A percentile compares a stretch with the other conserved stretches of the same genome.
Evolutionary conservation across 2,888 invertebrate genomes (phyloP).

Genomic region (Caenorhabditis zanzibari): DNA sequence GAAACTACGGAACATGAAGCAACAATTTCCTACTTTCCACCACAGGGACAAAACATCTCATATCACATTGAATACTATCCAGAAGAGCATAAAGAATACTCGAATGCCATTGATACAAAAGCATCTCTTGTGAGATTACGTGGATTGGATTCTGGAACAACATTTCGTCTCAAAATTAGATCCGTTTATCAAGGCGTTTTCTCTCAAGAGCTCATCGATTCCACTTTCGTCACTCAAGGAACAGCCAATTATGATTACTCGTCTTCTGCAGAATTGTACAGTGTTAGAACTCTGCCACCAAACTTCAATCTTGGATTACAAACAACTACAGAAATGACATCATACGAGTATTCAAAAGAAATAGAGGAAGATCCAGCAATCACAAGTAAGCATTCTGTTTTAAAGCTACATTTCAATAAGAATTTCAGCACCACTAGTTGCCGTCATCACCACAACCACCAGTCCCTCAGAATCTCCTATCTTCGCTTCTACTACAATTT

Average conservation of each 20-base stretch:
- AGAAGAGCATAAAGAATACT: conserved; percentile 76
- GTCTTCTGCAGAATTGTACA: conserved; percentile 68
- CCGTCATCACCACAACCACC: conserved; percentile 20
- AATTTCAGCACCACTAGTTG: conserved; percentile 41
- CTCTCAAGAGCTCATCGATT: conserved; percentile 73
- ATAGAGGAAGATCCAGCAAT: conserved; percentile 31
- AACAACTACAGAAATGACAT: conserved; percentile 51
- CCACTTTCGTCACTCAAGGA: conserved; percentile 74
- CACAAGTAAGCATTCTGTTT: conserved; percentile 38
- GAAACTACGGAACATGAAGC: conserved; percentile 77
- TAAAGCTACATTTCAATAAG: no score
- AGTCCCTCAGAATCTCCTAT: conserved; percentile 20
- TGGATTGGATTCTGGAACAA: conserved; percentile 76
- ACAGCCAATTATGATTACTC: conserved; percentile 72
- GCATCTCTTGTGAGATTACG: conserved; percentile 75
- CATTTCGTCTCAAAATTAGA: conserved; percentile 73
- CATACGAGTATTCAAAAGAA: conserved; percentile 65
- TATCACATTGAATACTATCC: conserved; percentile 78
- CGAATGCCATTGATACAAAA: conserved; percentile 80
- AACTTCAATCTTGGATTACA: conserved; percentile 68
- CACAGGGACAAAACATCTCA: conserved; percentile 71
- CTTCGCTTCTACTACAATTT: conserved; percentile 14
- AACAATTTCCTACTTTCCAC: conserved; percentile 78
- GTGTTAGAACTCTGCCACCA: conserved; percentile 71
- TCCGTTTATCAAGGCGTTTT: conserved; percentile 74